phyloP scores from a whole-genome alignment of 2,888 invertebrate species.

The Himalopsyche kuldschensis region DNA sequence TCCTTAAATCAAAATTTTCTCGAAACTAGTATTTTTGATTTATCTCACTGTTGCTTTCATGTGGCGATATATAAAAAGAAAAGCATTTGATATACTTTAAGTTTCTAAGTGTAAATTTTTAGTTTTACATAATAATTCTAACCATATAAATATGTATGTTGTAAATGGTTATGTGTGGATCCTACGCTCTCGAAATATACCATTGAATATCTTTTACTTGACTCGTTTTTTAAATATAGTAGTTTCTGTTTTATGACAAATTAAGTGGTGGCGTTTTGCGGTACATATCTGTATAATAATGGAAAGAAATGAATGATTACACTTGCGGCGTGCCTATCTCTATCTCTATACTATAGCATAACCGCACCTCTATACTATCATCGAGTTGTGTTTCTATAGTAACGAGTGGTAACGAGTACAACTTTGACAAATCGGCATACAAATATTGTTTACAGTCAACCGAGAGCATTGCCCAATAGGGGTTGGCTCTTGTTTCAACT shows the following conservation, averaged over 20 bases:
- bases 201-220: neutral
- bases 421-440: neutral
- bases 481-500: neutral
- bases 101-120: too few species aligned
- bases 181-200: too few species aligned
- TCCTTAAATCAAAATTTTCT: too few species aligned
- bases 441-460: constrained; percentile 1
- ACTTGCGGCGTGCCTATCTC: neutral
- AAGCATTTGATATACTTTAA: too few species aligned
- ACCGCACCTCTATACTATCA: neutral
- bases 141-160: too few species aligned
- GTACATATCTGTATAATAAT: neutral
- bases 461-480: neutral
- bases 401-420: neutral
- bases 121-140: too few species aligned
- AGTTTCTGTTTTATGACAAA: neutral
- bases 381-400: neutral
- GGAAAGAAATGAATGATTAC: too few species aligned
- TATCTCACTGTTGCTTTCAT: too few species aligned
- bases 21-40: too few species aligned
- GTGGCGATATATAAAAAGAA: too few species aligned
- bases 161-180: too few species aligned
- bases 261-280: neutral
- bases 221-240: neutral
- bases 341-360: too few species aligned